A percentile compares a stretch with the other conserved stretches of the same genome.
These are phyloP conservation scores for Rhamnusium bicolor DNA, from an alignment of 2,888 invertebrate genomes.

Conservation along the genomic window DNA sequence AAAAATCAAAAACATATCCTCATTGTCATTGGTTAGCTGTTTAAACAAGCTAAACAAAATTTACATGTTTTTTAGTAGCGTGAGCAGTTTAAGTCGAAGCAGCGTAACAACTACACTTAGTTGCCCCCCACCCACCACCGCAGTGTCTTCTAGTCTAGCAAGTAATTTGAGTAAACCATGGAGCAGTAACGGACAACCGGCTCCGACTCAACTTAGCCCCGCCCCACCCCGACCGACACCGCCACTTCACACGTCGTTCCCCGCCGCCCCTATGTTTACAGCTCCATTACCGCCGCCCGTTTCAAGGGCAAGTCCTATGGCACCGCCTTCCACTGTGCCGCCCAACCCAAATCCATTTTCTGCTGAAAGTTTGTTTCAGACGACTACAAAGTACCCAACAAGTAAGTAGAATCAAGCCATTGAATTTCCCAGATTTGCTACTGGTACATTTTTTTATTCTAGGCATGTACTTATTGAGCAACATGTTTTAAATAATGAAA, in stretches of 20 bases:
- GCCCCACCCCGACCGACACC: slow-evolving; percentile 70
- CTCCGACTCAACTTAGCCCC: slow-evolving; percentile 73
- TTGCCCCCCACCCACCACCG: slow-evolving; percentile 71
- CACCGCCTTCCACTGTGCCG: slow-evolving; percentile 73
- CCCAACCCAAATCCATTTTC: slow-evolving; percentile 89
- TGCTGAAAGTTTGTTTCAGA: slow-evolving; percentile 89
- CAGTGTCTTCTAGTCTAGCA: slow-evolving; percentile 76
- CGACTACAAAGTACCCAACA: slow-evolving; percentile 79
- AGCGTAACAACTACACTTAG: slow-evolving; percentile 71
- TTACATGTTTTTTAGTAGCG: slow-evolving; percentile 76
- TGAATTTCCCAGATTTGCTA: not conserved
- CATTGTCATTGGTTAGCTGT: no score
- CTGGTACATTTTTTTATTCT: not conserved
- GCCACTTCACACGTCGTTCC: slow-evolving; percentile 65
- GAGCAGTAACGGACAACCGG: slow-evolving; percentile 63
- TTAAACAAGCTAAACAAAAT: no score
- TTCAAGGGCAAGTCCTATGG: slow-evolving; percentile 79
- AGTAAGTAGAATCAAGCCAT: slow-evolving; percentile 39
- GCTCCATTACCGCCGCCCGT: slow-evolving; percentile 73
- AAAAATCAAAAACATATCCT: no score
- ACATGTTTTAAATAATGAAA: not conserved
- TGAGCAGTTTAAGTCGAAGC: slow-evolving; percentile 86
- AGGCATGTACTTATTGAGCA: not conserved
- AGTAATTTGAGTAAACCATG: slow-evolving; percentile 53
- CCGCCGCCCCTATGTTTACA: slow-evolving; percentile 73